Evolutionary conservation across 2,797 vertebrate genomes (phyloP).

Genomic region (Sparidentex hasta): DNA sequence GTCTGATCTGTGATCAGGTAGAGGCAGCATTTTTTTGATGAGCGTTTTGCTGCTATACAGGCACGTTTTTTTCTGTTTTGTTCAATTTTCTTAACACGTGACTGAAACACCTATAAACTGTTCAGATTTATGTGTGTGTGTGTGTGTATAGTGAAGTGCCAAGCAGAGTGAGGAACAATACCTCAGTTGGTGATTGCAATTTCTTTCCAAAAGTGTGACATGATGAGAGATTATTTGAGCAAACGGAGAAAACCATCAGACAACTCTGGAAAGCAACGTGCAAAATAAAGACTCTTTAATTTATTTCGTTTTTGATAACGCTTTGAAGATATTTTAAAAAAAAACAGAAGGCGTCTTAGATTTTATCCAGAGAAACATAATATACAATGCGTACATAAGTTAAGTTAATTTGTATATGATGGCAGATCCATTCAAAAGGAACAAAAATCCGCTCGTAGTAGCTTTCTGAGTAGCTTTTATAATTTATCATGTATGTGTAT

Average conservation of each 20-base stretch:
- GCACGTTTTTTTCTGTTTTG: slow-evolving; percentile 36
- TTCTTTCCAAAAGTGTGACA: slow-evolving; percentile 63
- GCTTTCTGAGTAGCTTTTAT: slow-evolving; percentile 81
- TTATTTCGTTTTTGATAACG: slow-evolving; percentile 78
- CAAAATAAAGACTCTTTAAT: slow-evolving; percentile 70
- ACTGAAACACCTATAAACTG: slow-evolving; percentile 54
- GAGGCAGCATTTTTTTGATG: slow-evolving; percentile 56
- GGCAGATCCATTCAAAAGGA: slow-evolving; percentile 71
- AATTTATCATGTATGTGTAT: slow-evolving; percentile 66
- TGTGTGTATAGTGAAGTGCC: slow-evolving; percentile 76
- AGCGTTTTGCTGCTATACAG: slow-evolving; percentile 59
- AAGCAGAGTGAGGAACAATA: slow-evolving; percentile 67
- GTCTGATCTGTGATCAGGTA: slow-evolving; percentile 69
- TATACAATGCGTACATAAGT: slow-evolving; percentile 68
- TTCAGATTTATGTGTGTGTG: slow-evolving; percentile 57
- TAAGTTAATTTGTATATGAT: slow-evolving; percentile 81
- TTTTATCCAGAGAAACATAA: slow-evolving; percentile 74
- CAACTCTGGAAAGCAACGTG: slow-evolving; percentile 70
- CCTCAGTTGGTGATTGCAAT: slow-evolving; percentile 68
- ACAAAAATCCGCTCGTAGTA: slow-evolving; percentile 66
- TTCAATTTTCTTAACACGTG: slow-evolving; percentile 38
- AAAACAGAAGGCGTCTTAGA: slow-evolving; percentile 40
- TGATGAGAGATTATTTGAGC: slow-evolving; percentile 37
- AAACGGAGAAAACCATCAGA: slow-evolving; percentile 48
- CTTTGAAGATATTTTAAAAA: slow-evolving; percentile 73